Conservation (phyloP, 2,113 vertebrate genomes). For the Xyrauchen texanus region DNA sequence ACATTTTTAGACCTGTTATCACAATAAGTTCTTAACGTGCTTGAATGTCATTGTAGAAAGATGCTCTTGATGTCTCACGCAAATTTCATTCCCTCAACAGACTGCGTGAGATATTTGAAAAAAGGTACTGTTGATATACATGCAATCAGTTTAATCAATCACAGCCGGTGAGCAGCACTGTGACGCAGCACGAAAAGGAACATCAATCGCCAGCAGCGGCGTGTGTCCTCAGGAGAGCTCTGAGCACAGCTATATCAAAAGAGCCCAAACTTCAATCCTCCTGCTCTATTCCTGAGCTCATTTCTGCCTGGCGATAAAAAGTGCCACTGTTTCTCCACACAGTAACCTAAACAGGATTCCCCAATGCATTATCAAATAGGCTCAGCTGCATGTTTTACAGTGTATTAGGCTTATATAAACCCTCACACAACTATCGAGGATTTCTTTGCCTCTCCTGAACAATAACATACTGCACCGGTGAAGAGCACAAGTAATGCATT, state of each 20-base stretch:
- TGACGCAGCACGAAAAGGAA: constrained; percentile 40
- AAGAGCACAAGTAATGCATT: neutral
- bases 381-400: constrained; percentile 48
- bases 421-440: constrained; percentile 54
- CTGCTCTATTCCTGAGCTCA: constrained; percentile 58
- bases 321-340: constrained; percentile 51
- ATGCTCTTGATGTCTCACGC: neutral
- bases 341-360: constrained; percentile 60
- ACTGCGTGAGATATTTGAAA: constrained; percentile 26
- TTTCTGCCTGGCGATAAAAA: constrained; percentile 49
- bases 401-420: constrained; percentile 45
- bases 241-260: constrained; percentile 66
- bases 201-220: constrained; percentile 55
- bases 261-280: constrained; percentile 62
- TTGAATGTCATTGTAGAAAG: constrained; percentile 6
- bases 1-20: neutral
- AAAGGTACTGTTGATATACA: constrained; percentile 44
- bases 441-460: constrained; percentile 45
- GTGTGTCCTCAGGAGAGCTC: constrained; percentile 64
- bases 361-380: constrained; percentile 54
- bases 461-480: neutral
- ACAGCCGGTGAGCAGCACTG: constrained; percentile 56
- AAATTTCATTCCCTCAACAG: constrained; percentile 4
- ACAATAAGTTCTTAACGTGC: neutral
- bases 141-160: constrained; percentile 54